Evolutionary conservation across 2,888 invertebrate species (phyloP), one percentile per base, ranked within the genome.

Genomic region (Prosapia bicincta): DNA sequence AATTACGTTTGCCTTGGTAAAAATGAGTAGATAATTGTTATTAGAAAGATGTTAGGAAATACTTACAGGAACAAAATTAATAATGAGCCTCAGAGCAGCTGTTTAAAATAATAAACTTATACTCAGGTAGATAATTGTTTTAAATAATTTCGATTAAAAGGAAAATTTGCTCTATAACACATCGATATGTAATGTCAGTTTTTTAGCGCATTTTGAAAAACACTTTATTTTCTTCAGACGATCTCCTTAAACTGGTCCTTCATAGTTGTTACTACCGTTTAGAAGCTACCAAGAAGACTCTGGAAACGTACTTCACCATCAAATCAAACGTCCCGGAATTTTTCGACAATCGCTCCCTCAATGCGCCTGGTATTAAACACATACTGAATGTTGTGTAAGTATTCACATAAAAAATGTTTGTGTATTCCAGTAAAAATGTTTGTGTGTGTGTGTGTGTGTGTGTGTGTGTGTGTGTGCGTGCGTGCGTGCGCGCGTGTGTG

Each of bases 361-460:
- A 75, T n/a, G 32, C 25, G 26, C 72, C 77, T 71, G 77, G 74
- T 5, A 70, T 80, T 25, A 54, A 74, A 38, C 73, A 78, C 65
- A 77, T 79, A 25, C 67, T 69, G 10, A 76, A 78, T 26, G 79
- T 80, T 66, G 77, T 78, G 81, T 81, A 73, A 79, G 80, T 20
- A 54, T n/a, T n/a, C n/a, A n/a, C n/a, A n/a, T n/a, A n/a, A n/a
- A n/a, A n/a, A n/a, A n/a, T n/a, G n/a, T n/a, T n/a, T n/a, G n/a
- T n/a, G n/a, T n/a, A n/a, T n/a, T n/a, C n/a, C n/a, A n/a, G n/a
- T n/a, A n/a, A n/a, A n/a, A n/a, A n/a, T n/a, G n/a, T n/a, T n/a
- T n/a, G n/a, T n/a, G n/a, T n/a, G n/a, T n/a, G n/a, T n/a, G n/a
- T n/a, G n/a, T n/a, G n/a, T n/a, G n/a, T n/a, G n/a, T n/a, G n/a